Evolutionary conservation across 2,888 invertebrate genomes (phyloP).

Genomic region (Lycophotia porphyrea): DNA sequence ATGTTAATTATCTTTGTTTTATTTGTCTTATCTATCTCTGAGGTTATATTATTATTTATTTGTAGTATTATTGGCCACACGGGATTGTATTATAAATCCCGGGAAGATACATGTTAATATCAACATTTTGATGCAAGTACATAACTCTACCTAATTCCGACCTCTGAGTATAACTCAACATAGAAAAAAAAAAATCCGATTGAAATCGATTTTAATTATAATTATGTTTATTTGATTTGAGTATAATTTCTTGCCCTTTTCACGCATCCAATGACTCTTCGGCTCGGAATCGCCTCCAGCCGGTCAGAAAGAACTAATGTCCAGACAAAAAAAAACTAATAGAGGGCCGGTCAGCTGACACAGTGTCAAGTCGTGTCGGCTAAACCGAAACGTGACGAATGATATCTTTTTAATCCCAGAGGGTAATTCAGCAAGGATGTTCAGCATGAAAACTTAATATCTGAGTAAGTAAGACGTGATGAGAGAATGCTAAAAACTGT

Average conservation of each 20-base stretch:
- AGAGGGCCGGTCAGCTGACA: background rate
- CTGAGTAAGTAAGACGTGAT: background rate
- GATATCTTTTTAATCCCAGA: background rate
- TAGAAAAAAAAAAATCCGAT: no score
- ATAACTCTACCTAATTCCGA: no score
- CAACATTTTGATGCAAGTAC: no score
- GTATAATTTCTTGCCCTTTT: constrained; percentile 19
- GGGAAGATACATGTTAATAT: no score
- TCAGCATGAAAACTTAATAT: background rate
- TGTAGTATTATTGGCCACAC: no score
- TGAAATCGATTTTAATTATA: constrained; percentile 8
- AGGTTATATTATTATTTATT: no score
- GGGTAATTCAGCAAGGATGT: background rate
- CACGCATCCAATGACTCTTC: background rate
- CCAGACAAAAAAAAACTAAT: background rate
- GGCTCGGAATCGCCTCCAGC: background rate
- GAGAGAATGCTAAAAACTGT: background rate
- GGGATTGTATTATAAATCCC: no score
- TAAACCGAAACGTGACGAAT: background rate
- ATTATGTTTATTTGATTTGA: background rate
- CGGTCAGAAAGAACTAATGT: background rate
- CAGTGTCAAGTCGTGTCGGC: background rate
- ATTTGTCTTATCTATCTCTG: no score
- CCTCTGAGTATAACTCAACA: no score
- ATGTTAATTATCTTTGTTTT: no score